Conservation (phyloP, 2,113 vertebrate genomes). For the Ellobius talpinus region DNA sequence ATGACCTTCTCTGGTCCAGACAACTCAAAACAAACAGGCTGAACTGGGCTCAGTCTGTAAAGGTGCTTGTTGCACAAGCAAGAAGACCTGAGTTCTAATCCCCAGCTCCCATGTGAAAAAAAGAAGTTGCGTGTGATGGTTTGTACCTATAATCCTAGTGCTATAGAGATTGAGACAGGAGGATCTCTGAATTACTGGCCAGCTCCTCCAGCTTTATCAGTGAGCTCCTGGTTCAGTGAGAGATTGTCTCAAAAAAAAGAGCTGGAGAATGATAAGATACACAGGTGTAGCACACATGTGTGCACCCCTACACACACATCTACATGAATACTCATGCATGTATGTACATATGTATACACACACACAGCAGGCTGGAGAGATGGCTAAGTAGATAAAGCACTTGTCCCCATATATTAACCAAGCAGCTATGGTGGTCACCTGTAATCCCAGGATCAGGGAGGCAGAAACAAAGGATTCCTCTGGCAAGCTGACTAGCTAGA, state of each 20-base stretch:
- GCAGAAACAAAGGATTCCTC: not conserved
- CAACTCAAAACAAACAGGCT: not conserved
- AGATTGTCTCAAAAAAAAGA: not conserved
- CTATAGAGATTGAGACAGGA: too few species aligned
- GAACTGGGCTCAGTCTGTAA: not conserved
- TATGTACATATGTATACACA: accelerated
- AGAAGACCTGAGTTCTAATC: too few species aligned
- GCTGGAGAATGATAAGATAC: not conserved
- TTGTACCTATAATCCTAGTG: not conserved
- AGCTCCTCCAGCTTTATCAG: not conserved
- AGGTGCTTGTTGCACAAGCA: not conserved
- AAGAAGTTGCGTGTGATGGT: too few species aligned
- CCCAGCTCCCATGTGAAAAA: not conserved
- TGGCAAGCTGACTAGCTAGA: not conserved
- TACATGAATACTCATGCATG: not conserved
- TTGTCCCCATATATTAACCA: not conserved
- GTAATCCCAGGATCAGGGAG: not conserved
- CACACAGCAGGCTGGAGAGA: not conserved
- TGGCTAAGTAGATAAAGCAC: not conserved
- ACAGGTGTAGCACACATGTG: not conserved
- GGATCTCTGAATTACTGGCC: not conserved
- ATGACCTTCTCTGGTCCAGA: not conserved
- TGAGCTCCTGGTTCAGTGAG: not conserved
- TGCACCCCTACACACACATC: not conserved
- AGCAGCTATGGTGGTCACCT: not conserved